Conservation (phyloP, 2,888 invertebrate species). For the Eulithis testata region DNA sequence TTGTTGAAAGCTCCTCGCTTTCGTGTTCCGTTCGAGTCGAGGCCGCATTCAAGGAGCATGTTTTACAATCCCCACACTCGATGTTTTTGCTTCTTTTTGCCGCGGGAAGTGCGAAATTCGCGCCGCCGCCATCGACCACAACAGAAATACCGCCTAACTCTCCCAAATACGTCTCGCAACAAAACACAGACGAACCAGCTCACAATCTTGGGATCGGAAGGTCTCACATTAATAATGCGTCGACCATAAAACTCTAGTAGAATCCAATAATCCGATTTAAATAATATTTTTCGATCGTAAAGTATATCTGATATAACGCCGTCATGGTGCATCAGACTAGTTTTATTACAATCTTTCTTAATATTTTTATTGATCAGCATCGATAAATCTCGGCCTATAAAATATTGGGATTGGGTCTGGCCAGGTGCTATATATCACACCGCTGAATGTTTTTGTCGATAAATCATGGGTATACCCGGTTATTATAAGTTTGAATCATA, state of each 20-base stretch:
- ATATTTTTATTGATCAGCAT: slow-evolving; percentile 70
- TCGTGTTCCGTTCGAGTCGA: slow-evolving; percentile 48
- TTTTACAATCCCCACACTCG: slow-evolving; percentile 57
- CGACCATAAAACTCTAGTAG: slow-evolving; percentile 56
- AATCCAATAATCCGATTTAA: slow-evolving; percentile 63
- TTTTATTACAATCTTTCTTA: slow-evolving; percentile 63
- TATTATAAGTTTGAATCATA: slow-evolving; percentile 54
- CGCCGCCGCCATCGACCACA: slow-evolving; percentile 50
- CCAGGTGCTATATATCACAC: slow-evolving; percentile 66
- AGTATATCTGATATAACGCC: slow-evolving; percentile 54
- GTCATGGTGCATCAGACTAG: slow-evolving; percentile 52
- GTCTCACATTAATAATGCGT: slow-evolving; percentile 46
- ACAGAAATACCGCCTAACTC: slow-evolving; percentile 54
- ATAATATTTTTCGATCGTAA: slow-evolving; percentile 61
- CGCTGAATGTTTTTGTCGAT: slow-evolving; percentile 58
- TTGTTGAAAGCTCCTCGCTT: slow-evolving; percentile 53
- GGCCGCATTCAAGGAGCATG: slow-evolving; percentile 54
- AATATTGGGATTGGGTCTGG: slow-evolving; percentile 54
- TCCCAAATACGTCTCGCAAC: slow-evolving; percentile 42
- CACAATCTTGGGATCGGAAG: slow-evolving; percentile 44
- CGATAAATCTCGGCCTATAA: slow-evolving; percentile 68
- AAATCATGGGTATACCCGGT: slow-evolving; percentile 67
- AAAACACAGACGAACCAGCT: slow-evolving; percentile 42
- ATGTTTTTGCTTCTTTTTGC: slow-evolving; percentile 58
- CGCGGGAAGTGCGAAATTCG: slow-evolving; percentile 68